Conservation (phyloP, 2,888 invertebrate species). For the Oscheius myriophilus region DNA sequence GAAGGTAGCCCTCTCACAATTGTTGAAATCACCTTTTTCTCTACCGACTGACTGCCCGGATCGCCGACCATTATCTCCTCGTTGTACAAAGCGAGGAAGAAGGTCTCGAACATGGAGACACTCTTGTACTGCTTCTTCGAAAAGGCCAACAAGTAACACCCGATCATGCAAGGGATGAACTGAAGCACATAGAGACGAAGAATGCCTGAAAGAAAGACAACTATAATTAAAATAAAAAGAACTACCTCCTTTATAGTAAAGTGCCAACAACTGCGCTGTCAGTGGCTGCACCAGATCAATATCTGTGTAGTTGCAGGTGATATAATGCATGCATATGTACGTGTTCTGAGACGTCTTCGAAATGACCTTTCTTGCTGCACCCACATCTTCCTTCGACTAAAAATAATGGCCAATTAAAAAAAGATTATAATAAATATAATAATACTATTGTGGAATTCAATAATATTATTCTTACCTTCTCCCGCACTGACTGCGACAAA, state of each 20-base stretch:
- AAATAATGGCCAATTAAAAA: background rate
- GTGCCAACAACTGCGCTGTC: conserved; percentile 64
- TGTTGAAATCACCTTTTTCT: conserved; percentile 39
- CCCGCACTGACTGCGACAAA: conserved; percentile 9
- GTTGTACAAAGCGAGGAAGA: conserved; percentile 69
- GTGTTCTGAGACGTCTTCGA: conserved; percentile 21
- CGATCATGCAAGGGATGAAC: conserved; percentile 60
- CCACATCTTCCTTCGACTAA: conserved; percentile 23
- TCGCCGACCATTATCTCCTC: conserved; percentile 68
- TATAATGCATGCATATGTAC: conserved; percentile 45
- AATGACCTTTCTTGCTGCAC: conserved; percentile 12
- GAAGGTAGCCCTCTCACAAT: background rate
- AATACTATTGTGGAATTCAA: no score
- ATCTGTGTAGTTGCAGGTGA: conserved; percentile 65
- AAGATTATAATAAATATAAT: no score
- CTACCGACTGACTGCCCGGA: conserved; percentile 76
- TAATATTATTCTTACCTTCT: conserved; percentile 14
- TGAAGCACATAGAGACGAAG: conserved; percentile 64
- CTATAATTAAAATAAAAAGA: background rate
- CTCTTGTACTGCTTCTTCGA: conserved; percentile 61
- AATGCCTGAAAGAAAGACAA: conserved; percentile 48
- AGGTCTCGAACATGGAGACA: conserved; percentile 63
- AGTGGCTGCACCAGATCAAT: conserved; percentile 62
- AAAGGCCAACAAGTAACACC: conserved; percentile 57
- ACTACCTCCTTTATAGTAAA: conserved; percentile 66